phyloP scores from a whole-genome alignment of 1,140 invertebrate genomes.

The Drosophila takahashii region DNA sequence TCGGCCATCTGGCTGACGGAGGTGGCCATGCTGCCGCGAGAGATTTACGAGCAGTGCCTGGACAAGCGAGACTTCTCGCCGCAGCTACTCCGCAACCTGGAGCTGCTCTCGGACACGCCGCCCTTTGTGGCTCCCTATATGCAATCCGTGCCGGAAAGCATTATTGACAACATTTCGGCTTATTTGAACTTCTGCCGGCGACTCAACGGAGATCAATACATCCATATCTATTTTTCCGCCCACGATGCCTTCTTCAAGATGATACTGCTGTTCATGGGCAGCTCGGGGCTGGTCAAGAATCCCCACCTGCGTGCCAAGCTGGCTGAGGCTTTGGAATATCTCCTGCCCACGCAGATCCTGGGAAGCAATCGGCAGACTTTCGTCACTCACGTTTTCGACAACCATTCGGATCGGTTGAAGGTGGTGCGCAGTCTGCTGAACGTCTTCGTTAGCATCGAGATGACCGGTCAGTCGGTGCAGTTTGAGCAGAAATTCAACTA shows the following conservation, averaged over 20 bases:
- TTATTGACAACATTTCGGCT: conserved; percentile 94
- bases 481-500: conserved; percentile 99
- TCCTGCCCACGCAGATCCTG: conserved; percentile 89
- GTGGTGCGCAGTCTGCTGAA: conserved; percentile 91
- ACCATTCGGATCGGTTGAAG: conserved; percentile 90
- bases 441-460: conserved; percentile 98
- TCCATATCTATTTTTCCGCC: conserved; percentile 84
- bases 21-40: conserved; percentile 86
- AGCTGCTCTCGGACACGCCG: conserved; percentile 61
- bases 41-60: conserved; percentile 46
- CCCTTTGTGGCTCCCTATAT: conserved; percentile 71
- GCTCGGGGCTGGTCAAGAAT: conserved; percentile 92
- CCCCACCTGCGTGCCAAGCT: conserved; percentile 96
- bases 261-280: conserved; percentile 90
- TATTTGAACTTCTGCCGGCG: conserved; percentile 91
- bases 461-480: conserved; percentile 97
- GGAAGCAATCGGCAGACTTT: conserved; percentile 88
- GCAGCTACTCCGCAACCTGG: conserved; percentile 52
- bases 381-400: conserved; percentile 90
- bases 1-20: conserved; percentile 94
- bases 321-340: conserved; percentile 94
- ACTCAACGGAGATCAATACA: conserved; percentile 87
- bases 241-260: conserved; percentile 90
- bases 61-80: conserved; percentile 75
- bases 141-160: conserved; percentile 93